Evolutionary conservation across 2,888 invertebrate species (phyloP), one percentile per base, ranked within the genome.

Genomic region (Zelleria hepariella): DNA sequence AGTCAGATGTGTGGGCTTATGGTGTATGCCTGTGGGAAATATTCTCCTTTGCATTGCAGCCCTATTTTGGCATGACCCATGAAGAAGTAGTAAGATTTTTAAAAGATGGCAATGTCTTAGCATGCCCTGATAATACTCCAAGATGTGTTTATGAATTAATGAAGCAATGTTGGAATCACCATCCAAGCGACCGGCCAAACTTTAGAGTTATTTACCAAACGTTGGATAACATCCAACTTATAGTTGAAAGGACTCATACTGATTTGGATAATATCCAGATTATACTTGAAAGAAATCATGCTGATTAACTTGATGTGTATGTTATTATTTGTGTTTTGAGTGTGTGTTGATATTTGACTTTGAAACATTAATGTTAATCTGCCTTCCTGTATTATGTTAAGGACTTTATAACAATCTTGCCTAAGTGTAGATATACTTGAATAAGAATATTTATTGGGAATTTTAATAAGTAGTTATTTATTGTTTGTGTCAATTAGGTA

Each of bases 1-100:
- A 98, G 79, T 97, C 98, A 10, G 98, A 98, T 85, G 96, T 98
- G 1, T 98, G 98, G 98, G 98, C 98, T 15, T 98, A 95, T 86
- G 98, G 98, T 58, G 96, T 98, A 20, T 96, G 97, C 73, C 89
- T 98, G 52, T 98, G 98, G 98, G 98, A 98, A 86, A 96, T 98
- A 74, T 98, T 98, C 81, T 96, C 97, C 55, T 98, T 96, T 84
- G 98, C 98, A 24, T 89, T 98, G 63, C 98, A 98, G 81, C 98
- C 98, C 7, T 98, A 98, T 76, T 98, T 96, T 79, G 98, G 98
- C 5, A 95, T 98, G 94, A 97, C 97, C 10, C 98, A 98, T 75
- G 98, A 98, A 79, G 98, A 98, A 88, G 98, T 98, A 32, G 96
- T 98, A 15, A 95, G 95, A 74, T 98, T 95, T 85, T 92, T 98